Evolutionary conservation across 2,888 invertebrate species (phyloP).

Genomic region (Patella pellucida): DNA sequence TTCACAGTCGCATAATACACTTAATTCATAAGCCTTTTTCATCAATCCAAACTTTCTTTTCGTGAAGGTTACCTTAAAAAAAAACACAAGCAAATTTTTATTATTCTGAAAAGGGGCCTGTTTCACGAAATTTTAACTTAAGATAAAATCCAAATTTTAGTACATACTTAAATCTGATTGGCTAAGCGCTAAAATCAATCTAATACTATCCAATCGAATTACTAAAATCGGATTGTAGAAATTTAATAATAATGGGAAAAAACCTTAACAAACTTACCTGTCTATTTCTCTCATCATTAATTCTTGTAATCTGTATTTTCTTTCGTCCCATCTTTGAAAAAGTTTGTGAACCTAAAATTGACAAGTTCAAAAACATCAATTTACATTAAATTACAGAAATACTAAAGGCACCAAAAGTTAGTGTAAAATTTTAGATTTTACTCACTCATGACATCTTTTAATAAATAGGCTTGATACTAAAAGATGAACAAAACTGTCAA

Average conservation of each 20-base stretch:
- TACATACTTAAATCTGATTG: too few species aligned
- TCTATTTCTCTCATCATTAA: slow-evolving; percentile 99
- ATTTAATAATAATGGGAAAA: background rate
- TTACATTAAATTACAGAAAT: background rate
- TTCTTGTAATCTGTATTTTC: slow-evolving; percentile 99
- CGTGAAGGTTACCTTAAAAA: slow-evolving; percentile 96
- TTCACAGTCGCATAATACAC: slow-evolving; percentile 99
- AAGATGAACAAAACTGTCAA: too few species aligned
- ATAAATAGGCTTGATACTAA: background rate
- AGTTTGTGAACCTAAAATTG: slow-evolving; percentile 1
- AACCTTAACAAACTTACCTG: slow-evolving; percentile 79
- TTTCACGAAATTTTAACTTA: too few species aligned
- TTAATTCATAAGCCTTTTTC: slow-evolving; percentile 99
- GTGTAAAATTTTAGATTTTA: too few species aligned
- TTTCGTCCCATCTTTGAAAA: slow-evolving; percentile 89
- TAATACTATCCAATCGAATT: too few species aligned
- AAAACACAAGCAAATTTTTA: slow-evolving; percentile 12
- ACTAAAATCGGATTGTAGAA: too few species aligned
- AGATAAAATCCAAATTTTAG: too few species aligned
- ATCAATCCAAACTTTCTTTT: slow-evolving; percentile 99
- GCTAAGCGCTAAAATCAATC: too few species aligned
- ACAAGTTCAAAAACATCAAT: background rate
- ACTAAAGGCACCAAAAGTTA: too few species aligned
- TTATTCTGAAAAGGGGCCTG: too few species aligned
- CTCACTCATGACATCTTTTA: too few species aligned